A percentile compares a stretch with the other conserved stretches of the same genome.
Conservation (phyloP, 2,113 vertebrate species). For the Toxotes jaculatrix region DNA sequence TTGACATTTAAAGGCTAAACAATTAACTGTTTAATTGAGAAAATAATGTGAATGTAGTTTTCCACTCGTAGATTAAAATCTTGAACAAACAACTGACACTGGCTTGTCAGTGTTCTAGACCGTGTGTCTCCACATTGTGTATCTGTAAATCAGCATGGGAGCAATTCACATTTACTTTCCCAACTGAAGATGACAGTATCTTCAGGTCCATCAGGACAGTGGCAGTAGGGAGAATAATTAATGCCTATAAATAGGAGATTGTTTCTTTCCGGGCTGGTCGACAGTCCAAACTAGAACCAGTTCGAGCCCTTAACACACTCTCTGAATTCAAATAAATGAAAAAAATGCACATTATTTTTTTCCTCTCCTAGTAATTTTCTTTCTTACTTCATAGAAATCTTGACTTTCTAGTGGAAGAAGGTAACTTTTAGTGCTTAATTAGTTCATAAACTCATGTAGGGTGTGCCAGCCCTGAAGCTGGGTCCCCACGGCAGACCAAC, state of each 20-base stretch:
- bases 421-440: constrained; percentile 69
- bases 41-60: neutral
- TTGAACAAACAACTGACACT: neutral
- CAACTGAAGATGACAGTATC: constrained; percentile 57
- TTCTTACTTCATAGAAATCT: neutral
- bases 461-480: constrained; percentile 49
- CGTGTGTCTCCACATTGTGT: neutral
- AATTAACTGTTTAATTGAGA: neutral
- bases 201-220: constrained; percentile 31
- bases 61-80: neutral
- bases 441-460: constrained; percentile 60
- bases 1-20: neutral
- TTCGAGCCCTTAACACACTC: neutral
- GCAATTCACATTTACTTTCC: constrained; percentile 27
- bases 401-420: constrained; percentile 42
- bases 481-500: constrained; percentile 66
- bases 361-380: neutral
- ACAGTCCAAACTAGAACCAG: constrained; percentile 24
- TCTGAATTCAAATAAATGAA: constrained; percentile 20
- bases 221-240: constrained; percentile 40
- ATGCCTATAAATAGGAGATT: constrained; percentile 46
- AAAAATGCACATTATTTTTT: neutral
- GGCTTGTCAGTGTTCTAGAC: constrained; percentile 12
- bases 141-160: constrained; percentile 34
- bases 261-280: neutral